Conservation (phyloP, 2,113 vertebrate species). For the Laterallus jamaicensis region DNA sequence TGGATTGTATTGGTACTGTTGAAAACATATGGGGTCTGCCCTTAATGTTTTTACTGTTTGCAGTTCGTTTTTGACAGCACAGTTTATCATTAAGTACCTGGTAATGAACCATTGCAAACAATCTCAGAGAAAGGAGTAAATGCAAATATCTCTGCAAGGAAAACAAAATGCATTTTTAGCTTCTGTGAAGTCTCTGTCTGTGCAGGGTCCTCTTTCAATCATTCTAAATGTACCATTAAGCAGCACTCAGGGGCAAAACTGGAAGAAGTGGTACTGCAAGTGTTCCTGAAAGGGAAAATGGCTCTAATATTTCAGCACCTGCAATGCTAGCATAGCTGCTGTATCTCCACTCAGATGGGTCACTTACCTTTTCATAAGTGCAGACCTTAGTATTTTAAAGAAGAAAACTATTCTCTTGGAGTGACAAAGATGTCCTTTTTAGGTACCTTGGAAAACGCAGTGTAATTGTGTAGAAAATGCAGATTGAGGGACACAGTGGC, state of each 20-base stretch:
- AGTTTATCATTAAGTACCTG: conserved; percentile 51
- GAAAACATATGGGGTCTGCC: background rate
- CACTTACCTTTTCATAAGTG: background rate
- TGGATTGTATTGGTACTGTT: background rate
- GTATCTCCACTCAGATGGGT: background rate
- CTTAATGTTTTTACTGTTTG: conserved; percentile 18
- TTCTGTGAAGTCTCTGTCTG: background rate
- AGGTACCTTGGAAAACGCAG: background rate
- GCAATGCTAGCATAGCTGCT: background rate
- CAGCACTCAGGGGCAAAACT: conserved; percentile 2
- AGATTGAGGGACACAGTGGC: background rate
- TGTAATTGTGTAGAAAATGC: background rate
- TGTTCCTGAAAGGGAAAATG: conserved; percentile 9
- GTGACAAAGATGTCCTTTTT: background rate
- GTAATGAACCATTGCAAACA: conserved; percentile 51
- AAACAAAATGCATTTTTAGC: conserved; percentile 12
- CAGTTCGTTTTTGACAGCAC: conserved; percentile 10
- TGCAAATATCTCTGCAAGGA: background rate
- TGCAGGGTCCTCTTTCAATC: conserved; percentile 5
- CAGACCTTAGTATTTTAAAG: background rate
- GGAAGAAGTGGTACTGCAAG: background rate
- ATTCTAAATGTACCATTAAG: conserved; percentile 17
- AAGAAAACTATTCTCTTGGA: background rate
- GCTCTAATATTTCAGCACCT: conserved; percentile 6
- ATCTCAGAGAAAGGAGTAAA: background rate